Percentiles rank a stretch among this genome's conserved stretches.
These are phyloP conservation scores for Sebastes minor DNA, from an alignment of 2,797 vertebrate genomes.

Conservation along the genomic window DNA sequence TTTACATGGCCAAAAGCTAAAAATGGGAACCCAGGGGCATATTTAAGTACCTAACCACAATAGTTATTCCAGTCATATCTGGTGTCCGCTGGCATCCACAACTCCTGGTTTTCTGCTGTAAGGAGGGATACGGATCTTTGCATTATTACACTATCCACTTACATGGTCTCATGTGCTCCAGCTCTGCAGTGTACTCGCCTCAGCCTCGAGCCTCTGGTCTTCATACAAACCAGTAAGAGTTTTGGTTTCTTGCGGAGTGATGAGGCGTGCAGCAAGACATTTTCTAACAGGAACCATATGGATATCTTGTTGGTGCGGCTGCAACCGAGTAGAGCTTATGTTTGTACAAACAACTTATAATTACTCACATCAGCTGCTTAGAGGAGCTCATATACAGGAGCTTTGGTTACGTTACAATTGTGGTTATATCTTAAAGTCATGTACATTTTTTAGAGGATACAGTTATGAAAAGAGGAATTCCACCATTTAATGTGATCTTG, in stretches of 20 bases:
- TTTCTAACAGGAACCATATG: constrained; percentile 79
- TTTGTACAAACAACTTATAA: constrained; percentile 59
- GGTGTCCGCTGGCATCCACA: constrained; percentile 63
- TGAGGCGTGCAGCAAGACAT: constrained; percentile 69
- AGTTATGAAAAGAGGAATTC: neutral
- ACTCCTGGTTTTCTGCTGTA: constrained; percentile 59
- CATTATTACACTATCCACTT: constrained; percentile 69
- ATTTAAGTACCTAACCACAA: constrained; percentile 70
- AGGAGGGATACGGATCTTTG: constrained; percentile 56
- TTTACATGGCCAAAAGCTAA: constrained; percentile 61
- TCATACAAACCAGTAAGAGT: constrained; percentile 46
- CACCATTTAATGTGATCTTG: neutral
- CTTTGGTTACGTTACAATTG: neutral
- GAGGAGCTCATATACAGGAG: neutral
- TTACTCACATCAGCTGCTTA: constrained; percentile 42
- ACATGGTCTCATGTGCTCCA: constrained; percentile 61
- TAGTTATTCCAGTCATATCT: constrained; percentile 70
- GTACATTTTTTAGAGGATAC: neutral
- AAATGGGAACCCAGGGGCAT: constrained; percentile 56
- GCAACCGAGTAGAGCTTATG: constrained; percentile 45
- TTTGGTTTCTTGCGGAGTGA: constrained; percentile 69
- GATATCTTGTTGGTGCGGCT: constrained; percentile 52
- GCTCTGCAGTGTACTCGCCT: constrained; percentile 39
- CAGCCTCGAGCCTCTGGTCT: constrained; percentile 46
- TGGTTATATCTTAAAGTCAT: neutral